Evolutionary conservation across 2,797 vertebrate species (phyloP), one percentile per base, ranked within the genome.

Genomic region (Yasuhikotakia modesta): DNA sequence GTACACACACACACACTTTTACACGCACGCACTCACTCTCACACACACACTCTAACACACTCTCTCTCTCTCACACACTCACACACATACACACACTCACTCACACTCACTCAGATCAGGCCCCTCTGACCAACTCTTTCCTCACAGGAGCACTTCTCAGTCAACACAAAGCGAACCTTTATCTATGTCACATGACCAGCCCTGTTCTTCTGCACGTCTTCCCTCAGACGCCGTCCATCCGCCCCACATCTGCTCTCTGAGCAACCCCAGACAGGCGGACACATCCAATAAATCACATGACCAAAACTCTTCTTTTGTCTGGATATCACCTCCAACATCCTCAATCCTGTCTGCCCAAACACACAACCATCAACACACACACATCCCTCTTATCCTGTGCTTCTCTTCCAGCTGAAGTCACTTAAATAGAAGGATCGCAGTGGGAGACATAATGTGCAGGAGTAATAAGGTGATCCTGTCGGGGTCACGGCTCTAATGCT

Each of bases 381-480:
- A 60, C 30, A 67, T 63, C 19, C 32, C 32, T 75, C 27, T 57
- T 66, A 57, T 35, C 12, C 73, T 90, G 94, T 92, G 89, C 89
- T 89, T 91, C 92, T 90, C 90, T 94, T 92, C 94, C 84, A 89
- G 91, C 93, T 94, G 92, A 93, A 95, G 95, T 95, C 95, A 94
- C 94, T 96, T 95, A 95, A 95, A 95, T 94, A 94, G 94, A 95
- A 95, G 95, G 94, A 95, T 94, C 93, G 93, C 93, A 91, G 91
- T 90, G 91, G 94, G 95, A 94, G 94, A 93, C 94, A 93, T 95
- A 95, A 95, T 95, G 94, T 94, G 93, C 94, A 94, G 94, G 95
- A 95, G 95, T 95, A 95, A 95, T 96, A 95, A 95, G 92, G 92
- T 91, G 94, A 94, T 95, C 94, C 93, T 91, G 86, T 92, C 91